Evolutionary conservation across 37 sponge, comb jelly and placozoan genomes (phyloP), one percentile per base, ranked within the genome.

Genomic region (Spongia lamella): DNA sequence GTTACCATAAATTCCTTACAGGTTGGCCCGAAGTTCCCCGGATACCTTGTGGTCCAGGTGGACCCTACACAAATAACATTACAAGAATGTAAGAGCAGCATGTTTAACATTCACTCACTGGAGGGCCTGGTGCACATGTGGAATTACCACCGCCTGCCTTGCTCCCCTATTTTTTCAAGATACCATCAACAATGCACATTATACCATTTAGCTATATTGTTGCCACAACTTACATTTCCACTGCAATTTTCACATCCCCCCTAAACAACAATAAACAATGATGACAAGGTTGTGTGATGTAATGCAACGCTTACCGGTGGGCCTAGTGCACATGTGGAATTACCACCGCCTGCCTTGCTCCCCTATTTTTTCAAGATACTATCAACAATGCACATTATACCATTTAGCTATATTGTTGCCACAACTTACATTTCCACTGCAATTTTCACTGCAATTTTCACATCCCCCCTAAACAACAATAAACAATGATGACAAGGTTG

Each of bases 31-130:
- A n/a, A n/a, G n/a, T n/a, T n/a, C n/a, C n/a, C n/a, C n/a, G n/a
- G n/a, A n/a, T n/a, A n/a, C n/a, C n/a, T n/a, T n/a, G n/a, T n/a
- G n/a, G n/a, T n/a, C n/a, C 82, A 31, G 74, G 63, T 38, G 66
- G 67, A 3, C 82, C 82, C 82, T 82, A 35, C 2, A 58, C 38
- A 19, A 16, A 6, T 21, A 1, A 24, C 9, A 73, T 11, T 58
- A n/a, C n/a, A n/a, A n/a, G n/a, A n/a, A n/a, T n/a, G n/a, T n/a
- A n/a, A n/a, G n/a, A n/a, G n/a, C n/a, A n/a, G n/a, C n/a, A n/a
- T n/a, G n/a, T n/a, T n/a, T n/a, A n/a, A n/a, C 2, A 53, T 56
- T 19, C 19, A 55, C 88, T 74, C 58, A 88, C 89, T 60, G 83
- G 68, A 19, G 72, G 59, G 49, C 89, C 89, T 21, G 75, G 75